Percentiles rank a stretch among this genome's conserved stretches.
phyloP scores from a whole-genome alignment of 1,140 invertebrate genomes.

The Odontomachus brunneus region DNA sequence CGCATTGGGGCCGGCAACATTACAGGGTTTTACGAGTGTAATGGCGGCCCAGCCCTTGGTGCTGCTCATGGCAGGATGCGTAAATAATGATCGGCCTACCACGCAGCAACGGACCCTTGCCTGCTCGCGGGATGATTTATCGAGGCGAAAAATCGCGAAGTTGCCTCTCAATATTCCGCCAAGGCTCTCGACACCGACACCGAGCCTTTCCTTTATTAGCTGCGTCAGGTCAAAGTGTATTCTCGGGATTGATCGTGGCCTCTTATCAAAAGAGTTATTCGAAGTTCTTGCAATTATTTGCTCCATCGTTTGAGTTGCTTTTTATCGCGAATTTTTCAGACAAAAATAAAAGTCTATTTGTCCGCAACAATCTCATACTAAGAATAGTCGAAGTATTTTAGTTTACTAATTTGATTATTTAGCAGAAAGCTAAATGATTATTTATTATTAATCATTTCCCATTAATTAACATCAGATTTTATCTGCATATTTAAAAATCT shows the following conservation, averaged over 20 bases:
- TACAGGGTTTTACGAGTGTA: conserved; percentile 35
- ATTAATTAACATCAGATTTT: background rate
- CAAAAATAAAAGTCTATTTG: background rate
- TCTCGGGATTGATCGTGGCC: background rate
- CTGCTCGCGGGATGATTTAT: conserved; percentile 65
- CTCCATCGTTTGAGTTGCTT: background rate
- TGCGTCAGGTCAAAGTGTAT: conserved; percentile 4
- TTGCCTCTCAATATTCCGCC: conserved; percentile 44
- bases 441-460: background rate
- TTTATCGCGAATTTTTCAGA: background rate
- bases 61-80: conserved; percentile 70
- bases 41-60: conserved; percentile 49
- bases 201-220: conserved; percentile 29
- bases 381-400: too few relatives aligned
- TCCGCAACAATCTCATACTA: too few relatives aligned
- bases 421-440: too few relatives aligned
- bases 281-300: background rate
- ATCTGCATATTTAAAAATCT: conserved; percentile 5
- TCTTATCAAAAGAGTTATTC: background rate
- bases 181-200: background rate
- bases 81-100: conserved; percentile 71
- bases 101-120: conserved; percentile 53
- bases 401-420: too few relatives aligned
- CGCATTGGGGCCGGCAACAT: conserved; percentile 48
- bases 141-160: conserved; percentile 46